Evolutionary conservation across 2,113 vertebrate genomes (phyloP).

Genomic region (Sinocyclocheilus grahami): DNA sequence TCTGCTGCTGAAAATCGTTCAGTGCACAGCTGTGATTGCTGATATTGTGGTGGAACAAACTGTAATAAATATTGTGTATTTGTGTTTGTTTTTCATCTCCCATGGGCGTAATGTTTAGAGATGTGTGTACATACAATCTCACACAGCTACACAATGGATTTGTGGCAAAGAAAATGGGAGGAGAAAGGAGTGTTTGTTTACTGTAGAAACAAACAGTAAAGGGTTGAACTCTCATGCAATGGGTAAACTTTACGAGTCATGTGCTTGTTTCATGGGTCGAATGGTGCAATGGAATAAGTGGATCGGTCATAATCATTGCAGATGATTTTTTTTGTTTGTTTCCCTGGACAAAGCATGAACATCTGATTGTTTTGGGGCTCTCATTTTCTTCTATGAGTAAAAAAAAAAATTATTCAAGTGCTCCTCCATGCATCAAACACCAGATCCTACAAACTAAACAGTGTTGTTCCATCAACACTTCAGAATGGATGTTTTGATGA

Average conservation of each 20-base stretch:
- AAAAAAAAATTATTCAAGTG: not conserved
- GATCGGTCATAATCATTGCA: not conserved
- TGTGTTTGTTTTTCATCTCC: constrained; percentile 9
- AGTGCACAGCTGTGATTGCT: not conserved
- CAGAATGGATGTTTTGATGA: constrained; percentile 31
- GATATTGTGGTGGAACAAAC: not conserved
- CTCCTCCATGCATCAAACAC: constrained; percentile 20
- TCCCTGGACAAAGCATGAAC: not conserved
- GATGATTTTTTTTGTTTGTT: not conserved
- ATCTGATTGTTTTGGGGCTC: not conserved
- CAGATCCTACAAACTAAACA: not conserved
- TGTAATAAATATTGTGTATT: constrained; percentile 16
- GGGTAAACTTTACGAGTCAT: constrained; percentile 6
- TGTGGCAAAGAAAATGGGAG: not conserved
- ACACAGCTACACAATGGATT: not conserved
- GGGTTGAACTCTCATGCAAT: constrained; percentile 27
- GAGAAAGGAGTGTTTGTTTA: constrained; percentile 15
- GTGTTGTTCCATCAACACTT: constrained; percentile 33
- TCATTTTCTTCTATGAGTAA: constrained; percentile 14
- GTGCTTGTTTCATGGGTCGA: not conserved
- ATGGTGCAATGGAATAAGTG: not conserved
- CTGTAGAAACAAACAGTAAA: constrained; percentile 21
- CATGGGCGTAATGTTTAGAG: not conserved
- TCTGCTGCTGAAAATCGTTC: not conserved
- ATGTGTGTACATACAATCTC: constrained; percentile 17